Base-by-base conservation (phyloP, 1,140 invertebrate species). In the Musca vetustissima region DNA sequence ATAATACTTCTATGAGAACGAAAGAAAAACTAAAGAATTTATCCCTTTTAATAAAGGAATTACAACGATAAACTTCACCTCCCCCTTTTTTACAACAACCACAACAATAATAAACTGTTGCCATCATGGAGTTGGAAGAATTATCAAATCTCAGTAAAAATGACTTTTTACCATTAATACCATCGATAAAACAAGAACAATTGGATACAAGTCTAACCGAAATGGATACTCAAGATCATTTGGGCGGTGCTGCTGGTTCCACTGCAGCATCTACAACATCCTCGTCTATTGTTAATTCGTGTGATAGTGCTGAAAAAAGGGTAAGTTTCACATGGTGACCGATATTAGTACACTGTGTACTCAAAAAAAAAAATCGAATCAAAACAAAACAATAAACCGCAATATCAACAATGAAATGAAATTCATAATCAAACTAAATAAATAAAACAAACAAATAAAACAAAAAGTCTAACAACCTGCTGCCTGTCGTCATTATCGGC, bases 251-350 rank as follows among this genome's bases (percentile, higher is more conserved):
- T 9, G 66, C 59, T 15, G 71, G 59, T 53, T 70, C 66, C 17
- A 71, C 70, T 15, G 72, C 73, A 43, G 73, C 79, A 47, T 71
- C 77, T 4, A 77, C 78, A 15, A 76, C 77, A 15, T 75, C 74
- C 21, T 80, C 76, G 28, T 79, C 77, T 2, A 78, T 75, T 4
- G 65, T 79, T 70, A 75, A 78, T 9, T 77, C 80, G 28, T 82
- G 80, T 67, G 80, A 82, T 64, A 82, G 80, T 55, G 80, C 77
- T 17, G 80, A 82, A 25, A 82, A 82, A 72, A 70, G 79, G 73
- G 79, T 81, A 77, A 81, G 79, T 71, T 61, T 28, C 4, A 7
- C n/a, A n/a, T 61, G 15, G 11, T 21, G 15, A 28, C 8, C 8
- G 28, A 28, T 28, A 8, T 28, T 3, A 28, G 28, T 4, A 8